Evolutionary conservation across 2,113 vertebrate genomes (phyloP).

Genomic region (Clupea harengus): DNA sequence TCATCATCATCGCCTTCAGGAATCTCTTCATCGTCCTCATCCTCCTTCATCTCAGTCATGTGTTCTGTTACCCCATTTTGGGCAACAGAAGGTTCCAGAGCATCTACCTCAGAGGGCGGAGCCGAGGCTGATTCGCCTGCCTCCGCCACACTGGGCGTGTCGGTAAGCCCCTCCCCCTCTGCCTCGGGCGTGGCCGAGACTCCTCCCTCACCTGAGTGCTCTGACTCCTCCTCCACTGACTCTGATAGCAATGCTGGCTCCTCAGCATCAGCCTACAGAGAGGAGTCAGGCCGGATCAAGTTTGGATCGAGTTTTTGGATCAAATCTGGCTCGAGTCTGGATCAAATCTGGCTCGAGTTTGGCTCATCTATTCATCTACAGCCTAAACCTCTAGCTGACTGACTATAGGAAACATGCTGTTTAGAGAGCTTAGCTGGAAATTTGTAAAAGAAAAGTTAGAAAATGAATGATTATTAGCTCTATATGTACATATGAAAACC

Average conservation of each 20-base stretch:
- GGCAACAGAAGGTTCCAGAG: neutral
- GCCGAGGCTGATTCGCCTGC: neutral
- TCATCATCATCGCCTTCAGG: conserved; percentile 1
- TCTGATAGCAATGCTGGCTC: neutral
- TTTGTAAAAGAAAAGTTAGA: neutral
- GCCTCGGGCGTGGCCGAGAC: conserved; percentile 25
- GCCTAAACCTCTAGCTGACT: neutral
- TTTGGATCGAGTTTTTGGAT: neutral
- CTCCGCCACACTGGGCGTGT: neutral
- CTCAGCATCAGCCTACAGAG: neutral
- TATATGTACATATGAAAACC: neutral
- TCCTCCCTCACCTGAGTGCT: conserved; percentile 24
- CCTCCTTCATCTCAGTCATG: neutral
- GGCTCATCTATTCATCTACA: too few species aligned
- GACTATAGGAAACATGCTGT: neutral
- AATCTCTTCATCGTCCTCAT: neutral
- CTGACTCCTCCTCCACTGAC: neutral
- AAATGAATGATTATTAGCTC: neutral
- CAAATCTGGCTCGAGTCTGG: too few species aligned
- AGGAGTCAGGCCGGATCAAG: neutral
- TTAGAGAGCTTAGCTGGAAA: neutral
- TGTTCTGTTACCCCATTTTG: conserved; percentile 5
- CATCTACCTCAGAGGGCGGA: neutral
- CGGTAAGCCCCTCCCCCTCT: neutral
- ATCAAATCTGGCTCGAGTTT: too few species aligned